phyloP scores from a whole-genome alignment of 2,797 vertebrate genomes.

The Catharus ustulatus region DNA sequence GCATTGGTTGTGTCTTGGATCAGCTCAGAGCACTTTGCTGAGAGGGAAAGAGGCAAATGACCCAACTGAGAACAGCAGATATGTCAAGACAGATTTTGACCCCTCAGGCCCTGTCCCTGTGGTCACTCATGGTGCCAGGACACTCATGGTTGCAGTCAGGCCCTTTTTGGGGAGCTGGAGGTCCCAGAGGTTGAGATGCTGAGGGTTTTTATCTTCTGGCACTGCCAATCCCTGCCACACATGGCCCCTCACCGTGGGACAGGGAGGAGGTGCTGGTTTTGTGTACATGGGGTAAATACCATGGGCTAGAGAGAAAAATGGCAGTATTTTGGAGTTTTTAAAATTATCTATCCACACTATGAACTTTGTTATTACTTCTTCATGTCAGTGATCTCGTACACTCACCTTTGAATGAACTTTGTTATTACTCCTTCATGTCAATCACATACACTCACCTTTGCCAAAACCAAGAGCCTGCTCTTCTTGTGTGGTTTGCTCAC shows the following conservation, averaged over 20 bases:
- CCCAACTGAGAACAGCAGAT: background rate
- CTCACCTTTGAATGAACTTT: background rate
- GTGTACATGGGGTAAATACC: background rate
- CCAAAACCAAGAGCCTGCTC: background rate
- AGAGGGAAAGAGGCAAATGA: background rate
- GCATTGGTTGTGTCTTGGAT: background rate
- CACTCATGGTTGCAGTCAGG: background rate
- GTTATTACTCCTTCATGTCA: background rate
- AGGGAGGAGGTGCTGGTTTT: rapidly evolving
- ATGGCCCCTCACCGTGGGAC: rapidly evolving
- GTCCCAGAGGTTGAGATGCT: background rate
- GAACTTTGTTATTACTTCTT: background rate
- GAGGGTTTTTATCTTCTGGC: background rate
- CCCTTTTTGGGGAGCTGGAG: rapidly evolving
- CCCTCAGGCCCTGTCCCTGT: background rate
- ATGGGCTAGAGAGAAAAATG: background rate
- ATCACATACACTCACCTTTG: background rate
- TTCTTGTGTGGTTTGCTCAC: background rate
- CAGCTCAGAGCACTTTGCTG: background rate
- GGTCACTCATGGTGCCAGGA: background rate
- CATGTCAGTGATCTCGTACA: background rate
- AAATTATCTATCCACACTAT: background rate
- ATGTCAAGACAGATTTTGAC: background rate
- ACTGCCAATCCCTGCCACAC: background rate
- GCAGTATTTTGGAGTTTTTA: background rate